A percentile compares a stretch with the other conserved stretches of the same genome.
phyloP scores from a whole-genome alignment of 2,113 vertebrate species.

The Sturnira hondurensis region DNA sequence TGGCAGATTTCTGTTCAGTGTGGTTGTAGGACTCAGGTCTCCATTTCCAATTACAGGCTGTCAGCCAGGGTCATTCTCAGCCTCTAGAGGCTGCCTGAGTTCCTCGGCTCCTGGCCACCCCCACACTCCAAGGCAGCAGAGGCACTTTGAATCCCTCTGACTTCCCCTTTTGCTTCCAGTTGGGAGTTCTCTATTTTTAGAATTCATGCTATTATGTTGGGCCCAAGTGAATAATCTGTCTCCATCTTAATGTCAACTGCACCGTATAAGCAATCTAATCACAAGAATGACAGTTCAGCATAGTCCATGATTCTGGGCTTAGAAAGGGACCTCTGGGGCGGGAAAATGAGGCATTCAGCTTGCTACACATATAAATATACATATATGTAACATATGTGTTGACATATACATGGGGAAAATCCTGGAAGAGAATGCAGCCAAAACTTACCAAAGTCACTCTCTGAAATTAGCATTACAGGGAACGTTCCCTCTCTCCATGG shows the following conservation, averaged over 20 bases:
- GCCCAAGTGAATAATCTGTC: neutral
- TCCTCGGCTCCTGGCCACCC: neutral
- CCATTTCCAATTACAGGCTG: neutral
- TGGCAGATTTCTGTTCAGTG: neutral
- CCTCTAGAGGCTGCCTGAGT: neutral
- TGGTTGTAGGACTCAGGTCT: neutral
- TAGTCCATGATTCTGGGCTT: neutral
- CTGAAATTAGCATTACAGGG: neutral
- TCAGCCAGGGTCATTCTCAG: neutral
- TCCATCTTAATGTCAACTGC: neutral
- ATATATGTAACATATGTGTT: neutral
- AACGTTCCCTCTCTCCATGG: neutral
- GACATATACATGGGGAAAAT: neutral
- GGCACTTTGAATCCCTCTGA: neutral
- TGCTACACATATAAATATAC: neutral
- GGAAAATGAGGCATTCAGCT: neutral
- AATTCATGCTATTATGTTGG: neutral
- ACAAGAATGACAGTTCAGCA: neutral
- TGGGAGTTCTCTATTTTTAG: neutral
- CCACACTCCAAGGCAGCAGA: neutral
- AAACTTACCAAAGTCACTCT: neutral
- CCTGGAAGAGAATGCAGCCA: neutral
- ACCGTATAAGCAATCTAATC: neutral
- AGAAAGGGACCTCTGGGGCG: neutral
- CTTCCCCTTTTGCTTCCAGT: neutral